Base-by-base conservation (phyloP, 2,113 vertebrate genomes). In the Oostethus manadensis region DNA sequence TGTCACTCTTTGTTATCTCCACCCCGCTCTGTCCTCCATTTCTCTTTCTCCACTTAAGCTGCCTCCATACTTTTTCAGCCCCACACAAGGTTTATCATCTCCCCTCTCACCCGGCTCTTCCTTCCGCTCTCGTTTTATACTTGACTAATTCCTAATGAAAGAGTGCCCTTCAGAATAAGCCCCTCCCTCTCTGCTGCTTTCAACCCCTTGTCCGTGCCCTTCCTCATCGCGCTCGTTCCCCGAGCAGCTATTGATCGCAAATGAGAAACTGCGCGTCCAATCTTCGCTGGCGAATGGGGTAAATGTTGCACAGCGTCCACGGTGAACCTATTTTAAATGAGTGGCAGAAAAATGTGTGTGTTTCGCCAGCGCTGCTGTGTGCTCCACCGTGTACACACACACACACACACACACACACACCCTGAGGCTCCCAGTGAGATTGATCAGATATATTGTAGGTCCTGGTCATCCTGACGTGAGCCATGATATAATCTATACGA, bases 111-210 rank as follows among this genome's bases (percentile, higher is more conserved):
- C 51, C 51, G 16, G 26, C 60, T 65, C 69, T 57, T 64, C 68
- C 35, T 38, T 40, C 49, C 43, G 58, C 51, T 64, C 62, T 77
- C 56, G 10, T 77, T 75, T 76, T 70, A 66, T 61, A 67, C 68
- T 62, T 21, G 10, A 67, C 51, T 64, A 72, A 80, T 70, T 81
- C 67, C 55, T 8, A 56, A 76, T 71, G 60, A 81, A 80, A 76
- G 64, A 43, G 35, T 71, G 64, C 70, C 77, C 63, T 80, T 75
- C 68, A 71, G 77, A 78, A 78, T 75, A 64, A 74, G 73, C 66
- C 48, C 58, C 33, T 33, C 33, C 55, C 53, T 44, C 53, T 23
- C 22, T 59, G 11, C 47, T 57, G n/a, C 35, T 71, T 68, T 66
- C 50, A 61, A 68, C 43, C 43, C 17, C 44, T 58, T 43, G 23